Base-by-base conservation (phyloP, 1,140 invertebrate species). In the Drosophila sproati region DNA sequence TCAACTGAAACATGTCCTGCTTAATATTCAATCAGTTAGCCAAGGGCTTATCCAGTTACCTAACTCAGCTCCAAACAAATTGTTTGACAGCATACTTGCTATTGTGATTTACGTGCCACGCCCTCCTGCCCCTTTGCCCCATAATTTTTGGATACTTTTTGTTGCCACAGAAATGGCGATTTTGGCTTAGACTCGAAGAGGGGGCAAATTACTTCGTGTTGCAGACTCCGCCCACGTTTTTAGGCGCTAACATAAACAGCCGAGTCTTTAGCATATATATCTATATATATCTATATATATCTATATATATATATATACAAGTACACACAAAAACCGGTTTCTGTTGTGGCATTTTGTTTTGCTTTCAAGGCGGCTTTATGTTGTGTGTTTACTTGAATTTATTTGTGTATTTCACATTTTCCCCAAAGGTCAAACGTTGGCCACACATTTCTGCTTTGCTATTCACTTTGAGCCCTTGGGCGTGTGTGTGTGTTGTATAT, bases 361-460 rank as follows among this genome's bases (percentile, higher is more conserved):
- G 76, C 70, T 73, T 68, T 68, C 35, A 10, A 59, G 70, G 63
- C 54, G 63, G 47, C 70, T 59, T 71, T 64, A 71, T 71, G 47
- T 70, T 85, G 78, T 85, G 78, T 85, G 78, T 72, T 78, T 82
- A 70, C 73, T 86, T 86, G 77, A 79, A 86, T 82, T 87, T 88
- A 79, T 86, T 86, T 86, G 82, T 82, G 87, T 88, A 87, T 86
- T 85, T 85, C 82, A 72, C 82, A 62, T 86, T 81, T 73, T 69
- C 50, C 63, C 51, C 78, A 83, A 86, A 86, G 82, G 82, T 88
- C 83, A 87, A 87, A 87, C 80, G 82, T 83, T 87, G 59, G 52
- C 20, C 20, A 57, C 66, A 79, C 71, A 82, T 75, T 79, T 66
- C 64, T 60, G 50, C 52, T 57, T 62, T 78, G 48, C 47, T 57